A percentile compares a stretch with the other conserved stretches of the same genome.
phyloP scores from a whole-genome alignment of 1,140 invertebrate genomes.

The Aphis craccivora region DNA sequence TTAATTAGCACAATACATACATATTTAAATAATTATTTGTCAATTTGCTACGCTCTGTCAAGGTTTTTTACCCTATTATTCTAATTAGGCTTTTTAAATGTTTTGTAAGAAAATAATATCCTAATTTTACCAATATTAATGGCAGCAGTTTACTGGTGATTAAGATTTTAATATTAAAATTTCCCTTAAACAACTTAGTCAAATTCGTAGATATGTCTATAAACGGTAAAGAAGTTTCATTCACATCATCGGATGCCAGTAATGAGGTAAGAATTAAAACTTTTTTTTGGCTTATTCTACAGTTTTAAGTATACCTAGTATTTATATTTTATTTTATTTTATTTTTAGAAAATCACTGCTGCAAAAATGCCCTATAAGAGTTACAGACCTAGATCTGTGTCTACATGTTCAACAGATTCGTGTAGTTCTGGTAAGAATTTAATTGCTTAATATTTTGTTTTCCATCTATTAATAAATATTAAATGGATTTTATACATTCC shows the following conservation, averaged over 20 bases:
- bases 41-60: not conserved
- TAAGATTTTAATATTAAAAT: not conserved
- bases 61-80: not conserved
- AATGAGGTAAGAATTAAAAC: not conserved
- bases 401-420: constrained; percentile 42
- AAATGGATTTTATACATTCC: no score
- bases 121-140: not conserved
- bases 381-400: constrained; percentile 34
- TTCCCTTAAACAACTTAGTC: not conserved
- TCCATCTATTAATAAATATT: not conserved
- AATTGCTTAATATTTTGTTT: not conserved
- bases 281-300: not conserved
- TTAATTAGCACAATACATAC: not conserved
- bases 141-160: not conserved
- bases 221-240: constrained; percentile 29
- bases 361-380: constrained; percentile 41
- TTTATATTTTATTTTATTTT: not conserved
- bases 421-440: constrained; percentile 24
- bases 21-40: not conserved
- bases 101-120: not conserved
- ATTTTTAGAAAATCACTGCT: constrained; percentile 44
- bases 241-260: not conserved
- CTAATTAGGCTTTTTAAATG: not conserved
- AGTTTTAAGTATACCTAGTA: not conserved
- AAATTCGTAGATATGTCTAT: not conserved